phyloP scores from a whole-genome alignment of 2,888 invertebrate genomes.

The Mamestra brassicae region DNA sequence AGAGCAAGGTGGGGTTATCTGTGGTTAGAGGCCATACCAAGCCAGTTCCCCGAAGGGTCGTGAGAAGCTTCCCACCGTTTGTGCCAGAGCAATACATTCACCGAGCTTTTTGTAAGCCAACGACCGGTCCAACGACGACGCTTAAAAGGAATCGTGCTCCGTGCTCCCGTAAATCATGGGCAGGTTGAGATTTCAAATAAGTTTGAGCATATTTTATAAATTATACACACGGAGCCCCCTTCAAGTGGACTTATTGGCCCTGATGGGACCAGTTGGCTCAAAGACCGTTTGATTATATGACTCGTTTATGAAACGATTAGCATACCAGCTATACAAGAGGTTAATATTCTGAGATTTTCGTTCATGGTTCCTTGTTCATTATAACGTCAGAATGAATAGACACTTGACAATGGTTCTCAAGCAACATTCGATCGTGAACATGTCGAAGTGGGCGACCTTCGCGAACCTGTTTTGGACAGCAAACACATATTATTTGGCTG shows the following conservation, averaged over 20 bases:
- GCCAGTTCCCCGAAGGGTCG: constrained; percentile 68
- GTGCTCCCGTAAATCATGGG: constrained; percentile 55
- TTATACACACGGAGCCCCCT: constrained; percentile 14
- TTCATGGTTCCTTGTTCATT: constrained; percentile 13
- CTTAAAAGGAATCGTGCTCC: constrained; percentile 55
- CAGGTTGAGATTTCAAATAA: constrained; percentile 57
- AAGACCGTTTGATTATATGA: constrained; percentile 10
- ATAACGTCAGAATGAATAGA: constrained; percentile 46
- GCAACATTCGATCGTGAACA: constrained; percentile 52
- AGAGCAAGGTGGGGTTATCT: constrained; percentile 59
- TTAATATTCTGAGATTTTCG: constrained; percentile 2
- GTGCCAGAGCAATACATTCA: constrained; percentile 75
- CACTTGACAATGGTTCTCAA: constrained; percentile 52
- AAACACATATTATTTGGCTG: constrained; percentile 78
- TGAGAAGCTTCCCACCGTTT: constrained; percentile 85
- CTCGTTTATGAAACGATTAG: constrained; percentile 22
- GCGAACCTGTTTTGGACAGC: constrained; percentile 79
- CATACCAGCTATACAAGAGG: constrained; percentile 3
- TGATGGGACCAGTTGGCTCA: constrained; percentile 20
- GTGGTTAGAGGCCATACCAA: constrained; percentile 49
- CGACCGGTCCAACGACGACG: constrained; percentile 65
- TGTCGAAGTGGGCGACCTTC: constrained; percentile 80
- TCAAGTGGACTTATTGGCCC: constrained; percentile 41
- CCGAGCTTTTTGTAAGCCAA: constrained; percentile 67
- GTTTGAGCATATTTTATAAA: constrained; percentile 55